Evolutionary conservation across 2,797 vertebrate genomes (phyloP), one percentile per base, ranked within the genome.

Genomic region (Coilia nasus): DNA sequence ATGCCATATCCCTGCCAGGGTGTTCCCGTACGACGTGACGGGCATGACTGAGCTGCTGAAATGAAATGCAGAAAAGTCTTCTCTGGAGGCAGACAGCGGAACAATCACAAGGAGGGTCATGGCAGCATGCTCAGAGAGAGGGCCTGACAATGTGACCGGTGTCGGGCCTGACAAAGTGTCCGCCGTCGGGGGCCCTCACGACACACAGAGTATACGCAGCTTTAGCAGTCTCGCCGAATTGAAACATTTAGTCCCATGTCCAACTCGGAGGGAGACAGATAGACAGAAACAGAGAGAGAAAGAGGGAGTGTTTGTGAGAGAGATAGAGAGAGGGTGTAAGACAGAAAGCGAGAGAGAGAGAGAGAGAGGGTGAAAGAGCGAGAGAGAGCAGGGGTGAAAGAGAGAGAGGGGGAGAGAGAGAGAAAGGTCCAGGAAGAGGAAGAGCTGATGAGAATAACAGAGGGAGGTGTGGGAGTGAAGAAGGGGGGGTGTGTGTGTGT

Each of bases 11-110:
- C 84, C 62, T 89, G 89, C 89, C 91, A 92, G 91, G 91, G 90
- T 87, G 85, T 87, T 92, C 93, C 92, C 89, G 89, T 91, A 92
- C 89, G 86, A 82, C 85, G 88, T 86, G 88, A 91, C 83, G 54
- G 84, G 91, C 85, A 89, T 88, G 90, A 91, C 90, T 91, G 89
- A 88, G 88, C 82, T 71, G 83, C 41, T 83, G 57, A 89, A 87
- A 90, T 88, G 84, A 93, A 93, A 94, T 87, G 80, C 89, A 4
- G 46, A 4, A 3, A 47, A 47, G 88, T 85, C 84, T 82, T 90
- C 91, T 90, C 84, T 83, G 84, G 14, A 35, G 64, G 14, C 64
- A 82, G 82, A 82, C 17, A 47, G 67, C 83, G 81, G 83, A 90
- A 88, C 28, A 86, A 87, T 88, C 47, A 41, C 35, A 5, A 31